Evolutionary conservation across 1,140 invertebrate species (phyloP).

Genomic region (Bombus affinis): DNA sequence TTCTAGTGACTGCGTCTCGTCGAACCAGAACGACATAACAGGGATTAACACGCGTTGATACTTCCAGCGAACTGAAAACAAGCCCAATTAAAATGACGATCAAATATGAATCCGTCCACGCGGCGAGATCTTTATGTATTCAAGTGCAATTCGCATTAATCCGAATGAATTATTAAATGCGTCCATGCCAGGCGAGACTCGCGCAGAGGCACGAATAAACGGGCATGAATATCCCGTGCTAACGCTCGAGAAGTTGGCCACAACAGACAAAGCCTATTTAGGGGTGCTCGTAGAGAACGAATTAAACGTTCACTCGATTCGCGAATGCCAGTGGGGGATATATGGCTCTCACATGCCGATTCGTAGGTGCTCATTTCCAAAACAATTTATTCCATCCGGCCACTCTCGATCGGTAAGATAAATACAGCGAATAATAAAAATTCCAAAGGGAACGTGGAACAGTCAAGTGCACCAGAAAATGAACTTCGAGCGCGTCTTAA

Average conservation of each 20-base stretch:
- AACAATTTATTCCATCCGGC: neutral
- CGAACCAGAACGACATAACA: neutral
- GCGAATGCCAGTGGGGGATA: neutral
- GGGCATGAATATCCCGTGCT: neutral
- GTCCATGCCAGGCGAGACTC: neutral
- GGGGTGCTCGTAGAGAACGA: constrained; percentile 12
- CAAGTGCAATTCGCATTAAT: constrained; percentile 33
- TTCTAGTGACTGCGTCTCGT: neutral
- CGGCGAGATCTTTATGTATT: constrained; percentile 13
- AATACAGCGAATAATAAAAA: constrained; percentile 57
- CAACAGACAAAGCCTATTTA: constrained; percentile 21
- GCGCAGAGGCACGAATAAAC: neutral
- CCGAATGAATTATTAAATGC: constrained; percentile 32
- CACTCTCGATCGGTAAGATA: constrained; percentile 3
- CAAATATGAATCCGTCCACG: neutral
- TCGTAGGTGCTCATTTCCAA: neutral
- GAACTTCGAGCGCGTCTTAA: constrained; percentile 45
- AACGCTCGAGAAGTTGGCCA: constrained; percentile 13
- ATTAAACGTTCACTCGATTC: neutral
- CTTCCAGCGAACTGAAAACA: neutral
- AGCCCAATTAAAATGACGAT: constrained; percentile 3
- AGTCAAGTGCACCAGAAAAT: constrained; percentile 38
- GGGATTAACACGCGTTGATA: constrained; percentile 2
- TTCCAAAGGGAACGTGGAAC: constrained; percentile 32
- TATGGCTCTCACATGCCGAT: neutral